Evolutionary conservation across 2,113 vertebrate species (phyloP), one percentile per base, ranked within the genome.

Genomic region (Heterocephalus glaber): DNA sequence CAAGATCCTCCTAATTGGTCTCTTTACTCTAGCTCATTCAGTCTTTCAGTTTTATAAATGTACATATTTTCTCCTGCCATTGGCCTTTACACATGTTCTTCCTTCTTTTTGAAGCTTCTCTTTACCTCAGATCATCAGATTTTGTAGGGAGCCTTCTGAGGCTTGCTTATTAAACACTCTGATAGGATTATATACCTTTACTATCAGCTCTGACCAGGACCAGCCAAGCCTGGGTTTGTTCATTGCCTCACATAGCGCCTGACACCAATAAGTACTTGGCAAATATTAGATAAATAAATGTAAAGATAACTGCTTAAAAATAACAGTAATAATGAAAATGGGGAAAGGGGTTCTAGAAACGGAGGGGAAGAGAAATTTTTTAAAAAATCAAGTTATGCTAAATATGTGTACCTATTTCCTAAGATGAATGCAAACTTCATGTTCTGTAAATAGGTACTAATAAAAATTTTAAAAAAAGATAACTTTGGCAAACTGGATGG

Each of bases 251-350:
- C 14, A 17, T 80, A n/a, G 7, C 92, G 56, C 56, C 1, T 89
- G 61, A 54, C 10, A 54, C 87, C 56, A 93, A 4, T 76, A 76
- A 93, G 24, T 17, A 72, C 9, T 89, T 63, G 33, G 52, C 90
- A 89, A 66, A 70, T 84, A 47, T 19, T 97, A 94, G 41, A 22
- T 86, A 91, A 94, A 85, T 90, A 77, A 80, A 63, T 80, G n/a
- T 38, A 41, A 4, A 44, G 38, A 24, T 76, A 47, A 47, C 26
- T 77, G 74, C 74, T 77, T 77, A 33, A 33, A 74, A 66, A 72
- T 72, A 11, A 22, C 38, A 74, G 28, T 74, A 44, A 76, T 76
- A 47, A 77, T 49, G 16, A 77, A 72, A 77, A 30, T 77, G 44
- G 74, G 14, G 28, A 77, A 77, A 33, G 44, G 44, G 44, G 44